Evolutionary conservation across 1,140 invertebrate species (phyloP).

Genomic region (Melitaea cinxia): DNA sequence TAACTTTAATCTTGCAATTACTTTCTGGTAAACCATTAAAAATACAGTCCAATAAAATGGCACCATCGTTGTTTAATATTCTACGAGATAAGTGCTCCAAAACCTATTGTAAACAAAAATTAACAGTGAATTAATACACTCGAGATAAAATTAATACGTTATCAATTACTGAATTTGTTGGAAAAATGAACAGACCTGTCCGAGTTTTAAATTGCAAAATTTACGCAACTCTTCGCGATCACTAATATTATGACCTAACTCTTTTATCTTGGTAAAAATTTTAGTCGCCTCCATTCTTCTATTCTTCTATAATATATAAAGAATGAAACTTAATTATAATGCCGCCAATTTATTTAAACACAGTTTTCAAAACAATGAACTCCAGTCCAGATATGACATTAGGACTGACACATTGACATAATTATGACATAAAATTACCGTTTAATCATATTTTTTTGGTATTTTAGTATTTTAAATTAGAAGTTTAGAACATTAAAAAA

Average conservation of each 20-base stretch:
- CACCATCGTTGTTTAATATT: slow-evolving; percentile 56
- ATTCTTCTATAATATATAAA: not conserved
- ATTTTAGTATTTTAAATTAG: too few species aligned
- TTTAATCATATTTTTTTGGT: too few species aligned
- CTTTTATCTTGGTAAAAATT: slow-evolving; percentile 53
- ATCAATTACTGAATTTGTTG: not conserved
- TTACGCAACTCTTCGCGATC: slow-evolving; percentile 56
- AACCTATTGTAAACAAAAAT: slow-evolving; percentile 45
- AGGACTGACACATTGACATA: too few species aligned
- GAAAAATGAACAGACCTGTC: not conserved
- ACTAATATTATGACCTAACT: slow-evolving; percentile 51
- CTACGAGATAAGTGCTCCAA: slow-evolving; percentile 48
- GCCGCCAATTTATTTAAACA: slow-evolving; percentile 1
- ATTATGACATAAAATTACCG: too few species aligned
- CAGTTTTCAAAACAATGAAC: not conserved
- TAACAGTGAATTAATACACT: not conserved
- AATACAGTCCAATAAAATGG: slow-evolving; percentile 54
- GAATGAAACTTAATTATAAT: not conserved
- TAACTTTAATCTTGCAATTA: slow-evolving; percentile 44
- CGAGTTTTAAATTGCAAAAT: slow-evolving; percentile 45
- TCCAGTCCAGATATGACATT: too few species aligned
- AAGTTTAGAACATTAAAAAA: too few species aligned
- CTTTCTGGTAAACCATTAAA: slow-evolving; percentile 59
- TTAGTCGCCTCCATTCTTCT: slow-evolving; percentile 44
- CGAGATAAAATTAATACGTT: not conserved